phyloP scores from a whole-genome alignment of 2,888 invertebrate species.

The Lasioglossum vierecki region DNA sequence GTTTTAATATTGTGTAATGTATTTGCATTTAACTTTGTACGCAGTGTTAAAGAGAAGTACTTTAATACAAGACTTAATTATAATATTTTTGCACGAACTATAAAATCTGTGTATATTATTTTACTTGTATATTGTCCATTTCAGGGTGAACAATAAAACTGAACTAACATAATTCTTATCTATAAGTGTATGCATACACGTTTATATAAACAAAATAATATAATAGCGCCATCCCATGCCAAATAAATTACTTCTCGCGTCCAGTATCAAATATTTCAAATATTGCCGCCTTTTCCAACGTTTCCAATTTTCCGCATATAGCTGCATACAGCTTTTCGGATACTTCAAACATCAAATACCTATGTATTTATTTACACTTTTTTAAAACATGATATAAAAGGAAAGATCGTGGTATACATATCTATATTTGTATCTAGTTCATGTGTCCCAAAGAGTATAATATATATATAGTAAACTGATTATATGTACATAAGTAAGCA shows the following conservation, averaged over 20 bases:
- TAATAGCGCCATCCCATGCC: neutral
- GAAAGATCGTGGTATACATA: neutral
- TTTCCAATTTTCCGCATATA: neutral
- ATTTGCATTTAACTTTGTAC: conserved; percentile 2
- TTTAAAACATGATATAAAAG: conserved; percentile 13
- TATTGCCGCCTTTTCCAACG: neutral
- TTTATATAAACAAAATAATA: neutral
- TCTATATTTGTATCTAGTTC: neutral
- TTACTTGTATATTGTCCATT: neutral
- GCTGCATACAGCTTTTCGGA: neutral
- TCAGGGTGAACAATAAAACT: neutral
- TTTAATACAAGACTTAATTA: conserved; percentile 11
- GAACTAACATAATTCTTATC: neutral
- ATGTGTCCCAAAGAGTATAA: neutral
- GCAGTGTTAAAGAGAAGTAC: conserved; percentile 6
- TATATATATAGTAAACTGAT: too few species aligned
- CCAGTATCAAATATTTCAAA: neutral
- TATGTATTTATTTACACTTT: too few species aligned
- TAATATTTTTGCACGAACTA: conserved; percentile 18
- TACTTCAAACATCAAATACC: too few species aligned
- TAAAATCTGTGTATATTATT: neutral
- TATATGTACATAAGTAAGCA: too few species aligned
- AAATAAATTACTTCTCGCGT: too few species aligned
- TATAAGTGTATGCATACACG: neutral
- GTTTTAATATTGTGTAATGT: conserved; percentile 7